phyloP scores from a whole-genome alignment of 2,888 invertebrate genomes.

The Ctenicera cuprea region DNA sequence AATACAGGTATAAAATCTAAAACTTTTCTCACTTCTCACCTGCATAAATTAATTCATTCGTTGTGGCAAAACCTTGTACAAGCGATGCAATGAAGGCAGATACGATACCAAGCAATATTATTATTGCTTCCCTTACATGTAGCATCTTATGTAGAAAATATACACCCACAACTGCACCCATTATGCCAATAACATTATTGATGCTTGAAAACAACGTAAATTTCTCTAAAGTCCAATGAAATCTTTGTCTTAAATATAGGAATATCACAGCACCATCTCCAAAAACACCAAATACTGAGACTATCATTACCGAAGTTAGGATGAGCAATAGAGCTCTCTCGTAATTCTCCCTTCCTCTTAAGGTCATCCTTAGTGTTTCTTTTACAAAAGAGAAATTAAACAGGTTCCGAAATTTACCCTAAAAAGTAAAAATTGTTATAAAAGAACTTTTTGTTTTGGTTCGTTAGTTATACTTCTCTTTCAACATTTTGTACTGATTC shows the following conservation, averaged over 20 bases:
- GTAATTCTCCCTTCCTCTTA: constrained; percentile 75
- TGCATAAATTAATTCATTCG: constrained; percentile 74
- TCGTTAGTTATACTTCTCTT: constrained; percentile 33
- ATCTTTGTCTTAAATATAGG: constrained; percentile 78
- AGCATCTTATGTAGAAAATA: constrained; percentile 74
- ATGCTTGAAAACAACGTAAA: constrained; percentile 78
- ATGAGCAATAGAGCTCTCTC: constrained; percentile 75
- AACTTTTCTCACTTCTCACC: constrained; percentile 71
- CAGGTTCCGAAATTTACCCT: constrained; percentile 43
- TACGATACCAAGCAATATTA: constrained; percentile 71
- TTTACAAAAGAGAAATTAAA: constrained; percentile 62
- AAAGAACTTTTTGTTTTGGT: not conserved
- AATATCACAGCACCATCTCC: constrained; percentile 69
- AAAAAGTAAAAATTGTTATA: constrained; percentile 21
- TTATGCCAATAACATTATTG: constrained; percentile 73
- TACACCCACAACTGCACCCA: constrained; percentile 77
- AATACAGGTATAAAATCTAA: not conserved
- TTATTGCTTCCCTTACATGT: constrained; percentile 71
- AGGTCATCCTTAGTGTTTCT: constrained; percentile 77
- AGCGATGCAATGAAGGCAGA: constrained; percentile 40
- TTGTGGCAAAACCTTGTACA: constrained; percentile 69
- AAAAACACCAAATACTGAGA: constrained; percentile 66
- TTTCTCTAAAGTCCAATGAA: constrained; percentile 80
- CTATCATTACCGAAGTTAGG: constrained; percentile 69
- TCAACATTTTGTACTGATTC: constrained; percentile 72